Evolutionary conservation across 2,888 invertebrate species (phyloP), one percentile per base, ranked within the genome.

Genomic region (Andricus quercusramuli): DNA sequence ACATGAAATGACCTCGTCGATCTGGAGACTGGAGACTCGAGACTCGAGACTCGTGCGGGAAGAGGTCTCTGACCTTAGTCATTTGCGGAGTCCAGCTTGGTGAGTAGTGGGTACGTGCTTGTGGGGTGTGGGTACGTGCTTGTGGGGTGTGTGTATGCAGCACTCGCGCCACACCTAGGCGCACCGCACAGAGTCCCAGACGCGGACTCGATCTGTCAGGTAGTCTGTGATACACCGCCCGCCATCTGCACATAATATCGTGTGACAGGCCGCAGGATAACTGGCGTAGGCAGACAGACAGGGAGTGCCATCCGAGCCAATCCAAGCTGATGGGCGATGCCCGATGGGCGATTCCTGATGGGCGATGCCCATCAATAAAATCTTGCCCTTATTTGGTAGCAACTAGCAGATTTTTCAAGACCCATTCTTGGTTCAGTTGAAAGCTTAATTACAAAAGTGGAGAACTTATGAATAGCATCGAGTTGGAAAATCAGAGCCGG

Each of bases 251-350:
- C 89, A 88, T 90, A 89, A 90, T 90, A 89, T 89, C 90, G 88
- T 86, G 88, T 87, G 88, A 88, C 88, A 86, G 87, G 83, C 88
- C 87, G 87, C 86, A 85, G 89, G 88, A 88, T 88, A 86, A 86
- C 83, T 77, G 87, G 90, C 90, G 91, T 92, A 91, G 92, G 91
- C 90, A 90, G 90, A 86, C 88, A 84, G 86, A 90, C 90, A 91
- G 91, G 92, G 92, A 91, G 92, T 92, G 92, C 90, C 91, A 88
- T 88, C 85, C 84, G 83, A 85, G 83, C 85, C 80, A 80, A 84
- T 79, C 25, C 64, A 62, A 37, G 17, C 62, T 4, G 47, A 47
- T 47, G 59, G 9, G 37, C 37, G 37, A 37, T 37, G 8, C 8
- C 32, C 8, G 6, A 5, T 32, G 32, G 32, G 32, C 32, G 32